Conservation (phyloP, 2,113 vertebrate genomes). For the Corythornis vintsioides region DNA sequence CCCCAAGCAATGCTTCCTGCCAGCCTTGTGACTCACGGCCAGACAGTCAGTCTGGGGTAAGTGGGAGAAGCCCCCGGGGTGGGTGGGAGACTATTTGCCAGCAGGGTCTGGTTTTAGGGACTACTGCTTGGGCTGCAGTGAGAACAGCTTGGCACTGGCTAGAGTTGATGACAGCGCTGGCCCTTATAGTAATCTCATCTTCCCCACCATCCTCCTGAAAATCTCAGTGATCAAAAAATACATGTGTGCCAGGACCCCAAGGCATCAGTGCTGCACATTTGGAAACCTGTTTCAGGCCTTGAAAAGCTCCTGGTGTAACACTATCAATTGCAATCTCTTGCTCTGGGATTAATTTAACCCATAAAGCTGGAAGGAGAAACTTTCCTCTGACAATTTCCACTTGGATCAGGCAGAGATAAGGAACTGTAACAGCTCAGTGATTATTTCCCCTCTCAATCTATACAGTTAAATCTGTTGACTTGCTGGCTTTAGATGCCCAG, state of each 20-base stretch:
- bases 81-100: background rate
- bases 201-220: background rate
- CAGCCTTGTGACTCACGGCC: background rate
- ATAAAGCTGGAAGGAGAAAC: background rate
- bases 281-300: background rate
- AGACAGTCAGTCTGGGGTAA: background rate
- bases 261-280: background rate
- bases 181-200: background rate
- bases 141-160: background rate
- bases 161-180: accelerated
- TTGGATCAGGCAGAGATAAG: background rate
- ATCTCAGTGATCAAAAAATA: background rate
- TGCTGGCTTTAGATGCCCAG: background rate
- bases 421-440: background rate
- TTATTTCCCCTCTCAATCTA: background rate
- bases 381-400: background rate
- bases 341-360: background rate
- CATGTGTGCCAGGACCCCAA: background rate
- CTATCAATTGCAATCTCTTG: background rate
- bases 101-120: background rate
- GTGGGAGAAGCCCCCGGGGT: background rate
- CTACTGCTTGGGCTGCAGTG: background rate
- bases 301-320: background rate
- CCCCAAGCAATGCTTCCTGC: background rate
- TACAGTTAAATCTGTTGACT: background rate